Evolutionary conservation across 2,797 vertebrate genomes (phyloP), one percentile per base, ranked within the genome.

Genomic region (Enteromius thamalakanensis): DNA sequence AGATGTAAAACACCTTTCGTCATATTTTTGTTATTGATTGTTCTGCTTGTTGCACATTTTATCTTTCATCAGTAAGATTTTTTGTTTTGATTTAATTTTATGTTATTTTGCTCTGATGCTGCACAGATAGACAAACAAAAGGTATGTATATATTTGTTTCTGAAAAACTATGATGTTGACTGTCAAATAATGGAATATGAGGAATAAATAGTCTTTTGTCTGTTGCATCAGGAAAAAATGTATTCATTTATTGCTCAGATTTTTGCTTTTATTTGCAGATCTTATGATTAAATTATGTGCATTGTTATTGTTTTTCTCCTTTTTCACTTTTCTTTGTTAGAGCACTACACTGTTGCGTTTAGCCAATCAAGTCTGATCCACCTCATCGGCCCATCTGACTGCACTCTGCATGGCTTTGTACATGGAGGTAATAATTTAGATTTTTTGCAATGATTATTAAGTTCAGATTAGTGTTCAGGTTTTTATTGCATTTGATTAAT

Each of bases 341-440:
- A 97, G 79, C 94, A 91, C 0, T 94, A 96, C 91, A 97, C 97
- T 0, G 95, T 99, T 17, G 95, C 94, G 87, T 98, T 95, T 90
- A 99, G 98, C 93, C 97, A 98, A 91, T 98, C 97, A 85, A 98
- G 94, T 91, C 90, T 99, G 93, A 98, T 99, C 91, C 97, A 99
- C 87, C 91, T 99, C 90, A 94, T 99, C 91, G 96, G 97, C 6
- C 97, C 97, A 0, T 97, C 96, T 0, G 98, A 99, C 92, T 99
- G 98, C 92, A 97, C 96, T 0, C 91, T 98, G 51, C 95, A 95
- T 1, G 94, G 95, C 87, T 98, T 96, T 0, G 97, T 98, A 71
- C 96, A 98, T 0, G 98, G 97, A 91, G 98, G 98, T 99, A 91
- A 95, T 96, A 32, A 21, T 69, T 49, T 15, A 7, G 14, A 29